phyloP scores from a whole-genome alignment of 2,113 vertebrate genomes.

The Toxotes chatareus region DNA sequence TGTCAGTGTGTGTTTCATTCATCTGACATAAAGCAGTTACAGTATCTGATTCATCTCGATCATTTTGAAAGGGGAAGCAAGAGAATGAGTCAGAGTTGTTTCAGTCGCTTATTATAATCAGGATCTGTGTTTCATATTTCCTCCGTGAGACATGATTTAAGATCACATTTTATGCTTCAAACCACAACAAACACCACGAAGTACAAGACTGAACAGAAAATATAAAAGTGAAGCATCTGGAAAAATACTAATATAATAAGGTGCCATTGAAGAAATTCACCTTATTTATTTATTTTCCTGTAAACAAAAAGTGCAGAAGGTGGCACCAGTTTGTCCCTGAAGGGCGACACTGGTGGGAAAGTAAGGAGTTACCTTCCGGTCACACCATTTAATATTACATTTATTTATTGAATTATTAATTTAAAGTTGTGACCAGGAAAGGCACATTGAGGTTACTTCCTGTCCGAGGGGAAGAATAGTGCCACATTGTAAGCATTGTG shows the following conservation, averaged over 20 bases:
- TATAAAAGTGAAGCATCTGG: neutral
- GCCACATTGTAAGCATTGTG: constrained; percentile 70
- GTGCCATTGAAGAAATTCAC: neutral
- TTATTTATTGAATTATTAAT: constrained; percentile 87
- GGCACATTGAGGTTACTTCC: constrained; percentile 81
- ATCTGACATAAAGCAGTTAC: constrained; percentile 60
- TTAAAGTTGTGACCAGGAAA: constrained; percentile 81
- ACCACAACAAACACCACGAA: neutral
- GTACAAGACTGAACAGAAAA: neutral
- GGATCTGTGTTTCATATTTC: constrained; percentile 53
- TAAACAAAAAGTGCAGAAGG: constrained; percentile 32
- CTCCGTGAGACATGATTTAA: constrained; percentile 23
- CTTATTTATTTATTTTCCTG: constrained; percentile 3
- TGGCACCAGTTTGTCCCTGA: constrained; percentile 24
- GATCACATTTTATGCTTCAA: constrained; percentile 29
- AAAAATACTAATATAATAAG: neutral
- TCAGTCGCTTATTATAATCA: constrained; percentile 37
- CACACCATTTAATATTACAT: constrained; percentile 84
- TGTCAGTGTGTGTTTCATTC: constrained; percentile 28
- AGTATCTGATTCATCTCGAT: constrained; percentile 58
- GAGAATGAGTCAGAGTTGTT: constrained; percentile 42
- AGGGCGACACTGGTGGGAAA: constrained; percentile 78
- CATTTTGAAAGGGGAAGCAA: constrained; percentile 27
- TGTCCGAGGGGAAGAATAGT: constrained; percentile 71
- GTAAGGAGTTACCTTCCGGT: constrained; percentile 77